Evolutionary conservation across 2,113 vertebrate species (phyloP).

Genomic region (Barnardius zonarius): DNA sequence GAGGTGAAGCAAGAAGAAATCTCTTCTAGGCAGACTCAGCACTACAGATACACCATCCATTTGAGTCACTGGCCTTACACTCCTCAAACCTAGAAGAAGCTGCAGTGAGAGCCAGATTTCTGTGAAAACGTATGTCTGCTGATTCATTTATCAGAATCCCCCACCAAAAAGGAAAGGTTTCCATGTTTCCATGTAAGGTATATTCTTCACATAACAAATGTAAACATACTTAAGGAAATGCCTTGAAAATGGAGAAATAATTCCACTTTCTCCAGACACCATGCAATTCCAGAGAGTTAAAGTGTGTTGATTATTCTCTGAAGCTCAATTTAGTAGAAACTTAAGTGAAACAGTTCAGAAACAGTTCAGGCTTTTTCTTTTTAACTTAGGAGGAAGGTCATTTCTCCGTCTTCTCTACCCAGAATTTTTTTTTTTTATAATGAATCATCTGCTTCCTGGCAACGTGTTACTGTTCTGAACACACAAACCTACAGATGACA

Average conservation of each 20-base stretch:
- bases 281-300: background rate
- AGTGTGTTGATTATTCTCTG: background rate
- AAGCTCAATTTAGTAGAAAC: background rate
- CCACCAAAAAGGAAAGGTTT: background rate
- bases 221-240: background rate
- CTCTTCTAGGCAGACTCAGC: background rate
- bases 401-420: background rate
- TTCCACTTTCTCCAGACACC: background rate
- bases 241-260: background rate
- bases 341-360: background rate
- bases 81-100: background rate
- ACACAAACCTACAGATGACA: constrained; percentile 9
- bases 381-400: constrained; percentile 39
- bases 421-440: background rate
- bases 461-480: background rate
- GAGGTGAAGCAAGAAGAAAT: background rate
- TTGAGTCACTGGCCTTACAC: background rate
- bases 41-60: background rate
- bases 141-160: background rate
- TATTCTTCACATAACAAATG: background rate
- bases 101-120: background rate
- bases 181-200: background rate
- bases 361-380: background rate
- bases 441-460: constrained; percentile 56
- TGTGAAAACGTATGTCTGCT: background rate